Conservation (phyloP, 2,797 vertebrate genomes). For the Ataeniobius toweri region DNA sequence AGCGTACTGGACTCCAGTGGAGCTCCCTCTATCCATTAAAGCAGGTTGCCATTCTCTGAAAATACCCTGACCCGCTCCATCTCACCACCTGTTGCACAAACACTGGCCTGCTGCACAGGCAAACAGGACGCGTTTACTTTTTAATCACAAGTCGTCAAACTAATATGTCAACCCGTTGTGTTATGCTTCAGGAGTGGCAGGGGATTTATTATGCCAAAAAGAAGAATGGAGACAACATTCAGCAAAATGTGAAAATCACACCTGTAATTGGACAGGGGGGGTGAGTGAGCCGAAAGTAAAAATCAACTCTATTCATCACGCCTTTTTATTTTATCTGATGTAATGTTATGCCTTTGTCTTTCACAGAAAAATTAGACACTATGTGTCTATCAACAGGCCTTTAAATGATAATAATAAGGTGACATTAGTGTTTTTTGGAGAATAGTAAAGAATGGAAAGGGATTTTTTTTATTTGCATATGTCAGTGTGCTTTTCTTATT, state of each 20-base stretch:
- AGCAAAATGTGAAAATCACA: conserved; percentile 98
- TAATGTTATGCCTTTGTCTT: conserved; percentile 45
- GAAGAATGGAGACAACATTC: conserved; percentile 94
- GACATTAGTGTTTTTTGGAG: conserved; percentile 42
- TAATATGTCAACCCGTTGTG: conserved; percentile 9
- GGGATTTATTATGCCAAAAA: conserved; percentile 95
- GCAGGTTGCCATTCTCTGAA: conserved; percentile 41
- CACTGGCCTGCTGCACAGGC: not conserved
- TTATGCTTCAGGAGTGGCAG: conserved; percentile 91
- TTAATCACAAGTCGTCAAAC: conserved; percentile 4
- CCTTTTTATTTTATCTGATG: conserved; percentile 6
- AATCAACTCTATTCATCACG: not conserved
- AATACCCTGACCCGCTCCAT: conserved; percentile 25
- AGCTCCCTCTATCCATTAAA: conserved; percentile 51
- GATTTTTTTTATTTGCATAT: conserved; percentile 10
- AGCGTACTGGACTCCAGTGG: conserved; percentile 51
- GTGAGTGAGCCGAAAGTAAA: conserved; percentile 66
- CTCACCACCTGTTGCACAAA: conserved; percentile 24
- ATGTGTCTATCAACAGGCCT: conserved; percentile 98
- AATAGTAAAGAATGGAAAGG: conserved; percentile 10
- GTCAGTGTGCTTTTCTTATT: conserved; percentile 53
- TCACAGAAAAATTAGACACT: conserved; percentile 99
- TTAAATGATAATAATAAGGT: conserved; percentile 97
- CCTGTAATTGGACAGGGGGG: conserved; percentile 98
- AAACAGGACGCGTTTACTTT: conserved; percentile 1